Percentiles rank a stretch among this genome's conserved stretches.
phyloP scores from a whole-genome alignment of 2,113 vertebrate species.

The Camarhynchus parvulus region DNA sequence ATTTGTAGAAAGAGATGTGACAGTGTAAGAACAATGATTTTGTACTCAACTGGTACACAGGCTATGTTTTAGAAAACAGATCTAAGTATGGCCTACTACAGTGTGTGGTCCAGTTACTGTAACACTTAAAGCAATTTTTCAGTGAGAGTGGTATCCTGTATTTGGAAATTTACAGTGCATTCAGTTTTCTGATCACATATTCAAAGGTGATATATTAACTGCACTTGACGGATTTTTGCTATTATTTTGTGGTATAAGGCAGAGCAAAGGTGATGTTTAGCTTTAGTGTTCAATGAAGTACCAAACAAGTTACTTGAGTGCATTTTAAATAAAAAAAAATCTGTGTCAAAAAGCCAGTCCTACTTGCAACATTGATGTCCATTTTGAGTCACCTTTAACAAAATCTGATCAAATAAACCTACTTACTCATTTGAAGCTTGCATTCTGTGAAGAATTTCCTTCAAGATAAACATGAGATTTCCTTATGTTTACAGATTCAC shows the following conservation, averaged over 20 bases:
- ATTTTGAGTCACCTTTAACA: not conserved
- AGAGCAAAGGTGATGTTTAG: not conserved
- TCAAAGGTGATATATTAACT: not conserved
- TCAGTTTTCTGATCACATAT: not conserved
- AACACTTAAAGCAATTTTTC: not conserved
- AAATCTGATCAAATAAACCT: not conserved
- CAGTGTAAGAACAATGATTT: not conserved
- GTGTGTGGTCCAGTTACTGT: not conserved
- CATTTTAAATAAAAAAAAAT: not conserved
- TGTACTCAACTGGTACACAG: not conserved
- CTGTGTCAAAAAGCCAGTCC: not conserved
- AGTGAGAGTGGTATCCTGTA: not conserved
- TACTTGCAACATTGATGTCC: not conserved
- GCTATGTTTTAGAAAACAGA: not conserved
- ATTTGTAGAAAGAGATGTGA: not conserved
- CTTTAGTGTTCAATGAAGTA: not conserved
- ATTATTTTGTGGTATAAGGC: not conserved
- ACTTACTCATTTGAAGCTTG: not conserved
- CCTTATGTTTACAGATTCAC: not conserved
- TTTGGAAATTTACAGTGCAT: not conserved
- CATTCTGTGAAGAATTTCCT: not conserved
- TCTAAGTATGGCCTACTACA: not conserved
- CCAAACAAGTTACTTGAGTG: not conserved
- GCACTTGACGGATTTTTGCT: not conserved
- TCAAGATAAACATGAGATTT: not conserved